Evolutionary conservation across 2,888 invertebrate genomes (phyloP), one percentile per base, ranked within the genome.

Genomic region (Cosmia trapezina): DNA sequence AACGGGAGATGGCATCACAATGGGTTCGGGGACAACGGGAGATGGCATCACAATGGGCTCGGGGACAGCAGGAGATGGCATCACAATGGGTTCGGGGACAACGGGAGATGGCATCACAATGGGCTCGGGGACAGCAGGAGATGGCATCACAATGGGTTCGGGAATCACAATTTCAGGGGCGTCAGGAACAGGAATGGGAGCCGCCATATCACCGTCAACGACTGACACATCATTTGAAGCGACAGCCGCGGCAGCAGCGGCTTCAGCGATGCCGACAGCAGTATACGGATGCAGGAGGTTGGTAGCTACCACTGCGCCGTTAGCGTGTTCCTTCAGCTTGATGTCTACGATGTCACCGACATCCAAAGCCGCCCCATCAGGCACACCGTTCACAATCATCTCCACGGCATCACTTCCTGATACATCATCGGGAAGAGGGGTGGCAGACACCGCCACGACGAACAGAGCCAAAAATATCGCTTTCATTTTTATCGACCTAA

Each of bases 331-430:
- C 37, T 93, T 89, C 1, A 94, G 79, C 54, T 91, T 89, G 60
- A 93, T 90, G 64, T 88, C 91, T 3, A 94, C 86, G 22, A 94
- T 83, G 41, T 92, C 74, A 45, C 88, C 89, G 37, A 93, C 79
- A 11, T 94, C 94, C 45, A 94, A 75, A 33, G 94, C 78, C 11
- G 91, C 81, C 4, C 93, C 94, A 19, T 93, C 91, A 1, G 91
- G 85, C 1, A 93, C 86, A 14, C 93, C 94, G 60, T 94, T 93
- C 19, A 94, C 91, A 43, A 93, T 88, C 59, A 94, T 81, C 65
- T 94, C 93, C 3, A 94, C 91, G 2, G 90, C 87, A 0, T 90
- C 91, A 14, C 86, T 86, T 6, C 88, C 91, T 45, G 33, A 51
- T n/a, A 1, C 51, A 51, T 71, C 89, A 33, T 86, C 86, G 8